Percentiles rank a stretch among this genome's conserved stretches.
These are phyloP conservation scores for Zaprionus gabonicus DNA, from an alignment of 1,140 invertebrate genomes.

Conservation along the genomic window DNA sequence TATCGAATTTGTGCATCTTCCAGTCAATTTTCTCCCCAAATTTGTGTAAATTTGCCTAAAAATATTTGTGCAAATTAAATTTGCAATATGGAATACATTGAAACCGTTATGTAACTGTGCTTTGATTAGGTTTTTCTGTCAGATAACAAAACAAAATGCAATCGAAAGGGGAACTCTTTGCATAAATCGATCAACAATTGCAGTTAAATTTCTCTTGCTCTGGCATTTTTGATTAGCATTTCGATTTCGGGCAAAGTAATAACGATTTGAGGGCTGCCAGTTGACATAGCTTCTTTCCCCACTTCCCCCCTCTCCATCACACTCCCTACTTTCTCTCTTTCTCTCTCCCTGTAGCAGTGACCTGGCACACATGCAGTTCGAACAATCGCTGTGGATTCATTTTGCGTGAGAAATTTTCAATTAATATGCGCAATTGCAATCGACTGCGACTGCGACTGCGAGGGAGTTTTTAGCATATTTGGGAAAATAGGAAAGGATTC, in stretches of 20 bases:
- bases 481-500: conserved; percentile 57
- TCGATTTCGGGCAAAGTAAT: conserved; percentile 52
- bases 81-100: not conserved
- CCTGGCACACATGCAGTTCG: conserved; percentile 39
- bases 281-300: not conserved
- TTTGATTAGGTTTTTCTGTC: conserved; percentile 4
- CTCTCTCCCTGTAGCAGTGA: not conserved
- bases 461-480: conserved; percentile 68
- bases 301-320: not conserved
- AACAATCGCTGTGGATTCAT: conserved; percentile 51
- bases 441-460: conserved; percentile 20
- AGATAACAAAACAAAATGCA: conserved; percentile 3
- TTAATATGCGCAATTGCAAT: conserved; percentile 76
- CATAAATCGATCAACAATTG: conserved; percentile 54
- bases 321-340: not conserved
- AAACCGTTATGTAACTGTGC: not conserved
- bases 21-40: not conserved
- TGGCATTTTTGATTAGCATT: conserved; percentile 56
- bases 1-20: not conserved
- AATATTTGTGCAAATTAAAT: conserved; percentile 3
- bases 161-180: conserved; percentile 9
- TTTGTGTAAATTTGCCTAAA: not conserved
- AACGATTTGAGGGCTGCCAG: conserved; percentile 46
- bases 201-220: not conserved
- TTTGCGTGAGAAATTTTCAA: conserved; percentile 76